Conservation (phyloP, 2,797 vertebrate genomes). For the Botia almorhae region DNA sequence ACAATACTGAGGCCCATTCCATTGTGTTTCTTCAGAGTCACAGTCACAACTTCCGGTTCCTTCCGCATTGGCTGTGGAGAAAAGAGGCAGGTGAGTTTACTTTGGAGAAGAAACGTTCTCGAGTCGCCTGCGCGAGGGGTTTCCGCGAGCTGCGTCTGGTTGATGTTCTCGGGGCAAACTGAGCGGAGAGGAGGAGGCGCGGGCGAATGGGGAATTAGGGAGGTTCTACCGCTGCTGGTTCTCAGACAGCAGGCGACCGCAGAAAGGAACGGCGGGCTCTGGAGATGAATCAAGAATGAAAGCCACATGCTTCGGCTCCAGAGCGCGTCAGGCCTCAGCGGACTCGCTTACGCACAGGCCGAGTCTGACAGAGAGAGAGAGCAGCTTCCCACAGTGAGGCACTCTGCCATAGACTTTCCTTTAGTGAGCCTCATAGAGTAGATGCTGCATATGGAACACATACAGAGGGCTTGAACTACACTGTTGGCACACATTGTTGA, state of each 20-base stretch:
- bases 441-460: conserved; percentile 3
- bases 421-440: not conserved
- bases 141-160: conserved; percentile 27
- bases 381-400: conserved; percentile 45
- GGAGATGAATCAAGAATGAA: conserved; percentile 81
- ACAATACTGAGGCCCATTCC: conserved; percentile 99
- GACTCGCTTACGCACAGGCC: conserved; percentile 45
- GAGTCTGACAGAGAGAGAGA: conserved; percentile 37
- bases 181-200: conserved; percentile 25
- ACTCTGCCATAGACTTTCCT: conserved; percentile 19
- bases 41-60: conserved; percentile 96
- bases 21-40: conserved; percentile 97
- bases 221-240: conserved; percentile 39
- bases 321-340: conserved; percentile 39
- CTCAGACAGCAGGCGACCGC: conserved; percentile 58
- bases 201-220: conserved; percentile 34
- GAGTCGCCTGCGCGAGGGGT: not conserved
- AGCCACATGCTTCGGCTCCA: conserved; percentile 74
- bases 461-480: conserved; percentile 2
- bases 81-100: conserved; percentile 52
- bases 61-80: conserved; percentile 88
- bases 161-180: conserved; percentile 40
- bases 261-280: conserved; percentile 76
- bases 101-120: conserved; percentile 55
- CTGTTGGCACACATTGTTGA: not conserved